These are phyloP conservation scores for Calcarius lapponicus DNA, from an alignment of 2,797 vertebrate genomes.

Conservation along the genomic window DNA sequence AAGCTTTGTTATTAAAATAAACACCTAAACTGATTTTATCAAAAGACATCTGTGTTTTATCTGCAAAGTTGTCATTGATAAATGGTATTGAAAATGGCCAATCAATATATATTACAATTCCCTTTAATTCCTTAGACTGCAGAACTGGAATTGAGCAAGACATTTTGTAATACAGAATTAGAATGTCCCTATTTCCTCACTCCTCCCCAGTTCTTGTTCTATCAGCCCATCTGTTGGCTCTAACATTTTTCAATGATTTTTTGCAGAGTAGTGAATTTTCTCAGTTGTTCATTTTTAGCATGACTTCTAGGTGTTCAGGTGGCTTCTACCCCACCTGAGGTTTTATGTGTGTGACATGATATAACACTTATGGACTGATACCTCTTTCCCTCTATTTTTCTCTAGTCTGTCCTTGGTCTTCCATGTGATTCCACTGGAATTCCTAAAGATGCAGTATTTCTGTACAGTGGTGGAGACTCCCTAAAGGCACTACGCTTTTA, in stretches of 20 bases:
- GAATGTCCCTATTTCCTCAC: neutral
- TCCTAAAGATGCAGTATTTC: constrained; percentile 81
- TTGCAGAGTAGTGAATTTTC: neutral
- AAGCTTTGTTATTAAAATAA: neutral
- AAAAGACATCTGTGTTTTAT: neutral
- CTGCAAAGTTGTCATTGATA: neutral
- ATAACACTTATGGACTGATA: neutral
- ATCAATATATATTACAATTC: neutral
- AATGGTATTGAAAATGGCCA: neutral
- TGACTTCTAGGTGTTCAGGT: neutral
- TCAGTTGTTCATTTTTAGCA: neutral
- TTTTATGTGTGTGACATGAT: neutral
- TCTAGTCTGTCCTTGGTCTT: constrained; percentile 82
- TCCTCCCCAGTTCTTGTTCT: neutral
- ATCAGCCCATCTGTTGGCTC: neutral
- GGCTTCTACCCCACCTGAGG: neutral
- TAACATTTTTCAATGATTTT: neutral
- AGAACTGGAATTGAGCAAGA: neutral
- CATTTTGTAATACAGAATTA: neutral
- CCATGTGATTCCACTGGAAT: constrained; percentile 67
- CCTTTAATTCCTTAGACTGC: neutral
- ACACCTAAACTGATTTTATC: neutral
- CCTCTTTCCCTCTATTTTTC: neutral
- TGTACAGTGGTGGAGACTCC: constrained; percentile 91
- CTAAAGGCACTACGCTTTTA: constrained; percentile 84